Base-by-base conservation (phyloP, 2,888 invertebrate genomes). In the Spicauda simplicius region DNA sequence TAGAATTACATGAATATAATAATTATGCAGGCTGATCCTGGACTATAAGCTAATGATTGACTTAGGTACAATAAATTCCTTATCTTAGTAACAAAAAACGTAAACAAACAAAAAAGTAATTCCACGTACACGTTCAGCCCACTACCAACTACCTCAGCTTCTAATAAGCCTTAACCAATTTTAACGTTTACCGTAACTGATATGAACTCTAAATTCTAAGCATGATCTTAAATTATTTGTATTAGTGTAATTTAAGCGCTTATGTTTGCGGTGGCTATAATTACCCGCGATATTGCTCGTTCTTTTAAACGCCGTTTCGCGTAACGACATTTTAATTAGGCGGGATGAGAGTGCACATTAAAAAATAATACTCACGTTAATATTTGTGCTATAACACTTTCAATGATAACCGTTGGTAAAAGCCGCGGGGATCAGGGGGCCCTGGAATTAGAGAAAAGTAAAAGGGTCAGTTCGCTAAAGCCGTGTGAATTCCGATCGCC, bases 391-490 rank as follows among this genome's bases (percentile, higher is more conserved):
- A 88, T 84, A 87, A 91, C 91, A 89, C 95, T 94, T 94, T 97
- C 97, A 97, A 96, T 98, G 98, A 95, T 98, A 98, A 95, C 98
- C 98, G 95, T 98, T 98, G 95, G 98, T 98, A 95, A 98, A 98
- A 94, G 98, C 98, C 95, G 98, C 98, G 94, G 98, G 98, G 96
- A 98, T 98, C 95, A 98, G 95, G 90, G 98, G 97, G 90, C 98
- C 98, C 98, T 98, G 96, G 76, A 96, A 96, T 88, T 90, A 58
- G 64, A 41, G 65, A 71, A 72, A 73, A 64, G 72, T 68, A 66
- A 65, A 64, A 58, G 60, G 60, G 55, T 66, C 66, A 66, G 66
- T 66, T 59, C 19, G 55, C 65, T 59, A 60, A 66, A 65, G 59
- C 59, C 54, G 59, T 54, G 59, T 59, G 58, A 58, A 64, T 45